phyloP scores from a whole-genome alignment of 1,140 invertebrate genomes.

The Galleria mellonella region DNA sequence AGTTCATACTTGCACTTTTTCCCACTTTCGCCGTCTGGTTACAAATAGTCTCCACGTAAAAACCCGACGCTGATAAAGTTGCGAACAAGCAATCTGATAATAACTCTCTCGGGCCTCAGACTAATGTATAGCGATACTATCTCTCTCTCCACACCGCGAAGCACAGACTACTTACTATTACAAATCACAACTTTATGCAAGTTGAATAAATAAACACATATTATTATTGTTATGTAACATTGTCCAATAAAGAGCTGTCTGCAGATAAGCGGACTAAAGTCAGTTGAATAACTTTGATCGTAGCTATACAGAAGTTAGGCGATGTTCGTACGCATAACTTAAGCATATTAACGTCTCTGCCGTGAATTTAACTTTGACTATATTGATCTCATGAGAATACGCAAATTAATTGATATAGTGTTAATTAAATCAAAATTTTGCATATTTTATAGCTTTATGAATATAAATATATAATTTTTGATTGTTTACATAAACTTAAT shows the following conservation, averaged over 20 bases:
- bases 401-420: constrained; percentile 36
- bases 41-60: constrained; percentile 33
- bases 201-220: constrained; percentile 37
- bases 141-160: constrained; percentile 20
- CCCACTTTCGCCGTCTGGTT: constrained; percentile 24
- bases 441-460: not conserved
- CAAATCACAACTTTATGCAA: constrained; percentile 19
- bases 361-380: constrained; percentile 35
- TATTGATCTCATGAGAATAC: constrained; percentile 33
- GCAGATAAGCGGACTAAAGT: constrained; percentile 17
- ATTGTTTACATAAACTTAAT: not conserved
- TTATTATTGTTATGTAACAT: constrained; percentile 26
- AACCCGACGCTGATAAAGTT: constrained; percentile 32
- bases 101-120: constrained; percentile 32
- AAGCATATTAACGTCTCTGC: constrained; percentile 45
- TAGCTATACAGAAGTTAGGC: constrained; percentile 35
- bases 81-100: constrained; percentile 47
- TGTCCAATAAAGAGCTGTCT: constrained; percentile 17
- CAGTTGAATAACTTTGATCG: constrained; percentile 35
- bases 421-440: constrained; percentile 1
- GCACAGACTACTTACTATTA: constrained; percentile 19
- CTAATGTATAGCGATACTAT: constrained; percentile 37
- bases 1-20: constrained; percentile 22
- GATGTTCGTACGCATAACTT: constrained; percentile 48
- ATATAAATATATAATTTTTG: not conserved